Base-by-base conservation (phyloP, 2,888 invertebrate species). In the Alcis repandata region DNA sequence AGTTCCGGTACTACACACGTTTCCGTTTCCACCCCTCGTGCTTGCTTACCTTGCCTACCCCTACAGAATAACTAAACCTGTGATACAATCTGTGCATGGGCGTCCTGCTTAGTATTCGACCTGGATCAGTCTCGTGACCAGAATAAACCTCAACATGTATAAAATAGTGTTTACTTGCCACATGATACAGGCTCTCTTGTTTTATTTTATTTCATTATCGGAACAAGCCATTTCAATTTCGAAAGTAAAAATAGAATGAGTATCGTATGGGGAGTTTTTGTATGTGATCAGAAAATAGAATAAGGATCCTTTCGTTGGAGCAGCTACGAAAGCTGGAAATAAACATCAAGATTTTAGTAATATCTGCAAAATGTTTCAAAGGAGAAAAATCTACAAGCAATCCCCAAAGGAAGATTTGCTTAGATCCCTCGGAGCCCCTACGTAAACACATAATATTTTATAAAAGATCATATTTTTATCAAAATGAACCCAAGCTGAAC, bases 61-160 rank as follows among this genome's bases (percentile, higher is more conserved):
- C 72, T 71, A 65, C 69, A 58, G 79, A 82, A 82, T 80, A 76
- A 69, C 63, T 65, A 70, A 69, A 53, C 62, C 56, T 36, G 19
- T 33, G 76, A 79, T 73, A 75, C 72, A 76, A 74, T 74, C 67
- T 52, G 64, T 76, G 78, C 74, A 74, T 75, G 78, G 72, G 70
- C 77, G 76, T 19, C 40, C 48, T 63, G 45, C 41, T 66, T 66
- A 66, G 52, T 66, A 80, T 81, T 76, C 79, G 63, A 57, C 19
- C 49, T 64, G 68, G 68, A 69, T 69, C 60, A 62, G 53, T 63
- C 43, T 15, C 76, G 80, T 79, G 80, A 75, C 74, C 67, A 51
- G 78, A 78, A 78, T 79, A 46, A 65, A 62, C 22, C 43, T 20
- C 15, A 46, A 10, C 0, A n/a, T 17, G 17, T 33, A 60, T 63